phyloP scores from a whole-genome alignment of 2,888 invertebrate genomes.

The Drosophila bunnanda region DNA sequence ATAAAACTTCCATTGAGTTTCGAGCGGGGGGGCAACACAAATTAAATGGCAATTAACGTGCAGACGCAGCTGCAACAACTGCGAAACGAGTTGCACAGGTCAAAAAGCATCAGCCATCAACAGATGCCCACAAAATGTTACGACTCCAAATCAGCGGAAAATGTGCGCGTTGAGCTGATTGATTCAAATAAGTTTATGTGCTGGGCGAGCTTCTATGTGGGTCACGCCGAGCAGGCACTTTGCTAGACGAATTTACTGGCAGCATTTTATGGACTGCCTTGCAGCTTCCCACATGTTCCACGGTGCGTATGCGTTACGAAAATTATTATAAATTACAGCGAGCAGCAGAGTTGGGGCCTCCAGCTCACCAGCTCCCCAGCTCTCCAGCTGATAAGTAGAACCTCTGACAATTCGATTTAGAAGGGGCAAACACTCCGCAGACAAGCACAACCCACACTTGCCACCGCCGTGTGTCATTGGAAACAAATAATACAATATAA shows the following conservation, averaged over 20 bases:
- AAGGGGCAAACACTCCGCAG: slow-evolving; percentile 48
- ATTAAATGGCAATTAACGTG: slow-evolving; percentile 80
- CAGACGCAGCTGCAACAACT: slow-evolving; percentile 62
- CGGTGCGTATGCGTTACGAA: slow-evolving; percentile 78
- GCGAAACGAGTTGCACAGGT: slow-evolving; percentile 57
- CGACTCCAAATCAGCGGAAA: slow-evolving; percentile 73
- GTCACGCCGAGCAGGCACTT: slow-evolving; percentile 68
- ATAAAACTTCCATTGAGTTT: slow-evolving; percentile 45
- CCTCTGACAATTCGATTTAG: slow-evolving; percentile 57
- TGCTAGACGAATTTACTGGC: slow-evolving; percentile 1
- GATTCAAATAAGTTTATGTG: slow-evolving; percentile 64
- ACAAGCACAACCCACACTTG: slow-evolving; percentile 57
- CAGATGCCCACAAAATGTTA: slow-evolving; percentile 46
- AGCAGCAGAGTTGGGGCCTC: slow-evolving; percentile 1
- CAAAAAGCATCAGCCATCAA: slow-evolving; percentile 39
- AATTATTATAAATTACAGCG: slow-evolving; percentile 72
- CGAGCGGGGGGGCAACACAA: slow-evolving; percentile 57
- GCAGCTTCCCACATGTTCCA: slow-evolving; percentile 70
- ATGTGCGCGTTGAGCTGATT: slow-evolving; percentile 75
- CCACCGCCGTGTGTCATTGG: slow-evolving; percentile 63
- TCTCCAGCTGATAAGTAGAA: slow-evolving; percentile 66
- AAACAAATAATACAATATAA: slow-evolving; percentile 27
- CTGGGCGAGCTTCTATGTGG: slow-evolving; percentile 52
- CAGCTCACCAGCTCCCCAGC: neutral
- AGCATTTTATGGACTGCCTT: slow-evolving; percentile 10